A percentile compares a stretch with the other conserved stretches of the same genome.
Conservation (phyloP, 2,797 vertebrate species). For the Myripristis murdjan region DNA sequence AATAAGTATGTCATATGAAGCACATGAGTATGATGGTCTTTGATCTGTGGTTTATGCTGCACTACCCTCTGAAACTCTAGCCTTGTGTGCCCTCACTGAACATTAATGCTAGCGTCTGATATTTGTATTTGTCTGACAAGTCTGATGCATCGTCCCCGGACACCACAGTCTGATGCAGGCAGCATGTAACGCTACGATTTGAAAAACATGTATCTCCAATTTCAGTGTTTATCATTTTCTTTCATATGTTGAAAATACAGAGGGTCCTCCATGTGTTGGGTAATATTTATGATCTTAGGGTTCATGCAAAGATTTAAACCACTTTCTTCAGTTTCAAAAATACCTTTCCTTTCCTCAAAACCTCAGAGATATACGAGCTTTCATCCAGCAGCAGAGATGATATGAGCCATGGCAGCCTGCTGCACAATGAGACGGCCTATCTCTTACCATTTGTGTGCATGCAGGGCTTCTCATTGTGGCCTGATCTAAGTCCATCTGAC, state of each 20-base stretch:
- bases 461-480: constrained; percentile 43
- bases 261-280: not conserved
- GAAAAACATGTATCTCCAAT: not conserved
- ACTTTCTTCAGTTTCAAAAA: not conserved
- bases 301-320: not conserved
- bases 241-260: not conserved
- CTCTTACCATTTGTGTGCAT: constrained; percentile 67
- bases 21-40: not conserved
- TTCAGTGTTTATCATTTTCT: not conserved
- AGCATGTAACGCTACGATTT: not conserved
- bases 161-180: not conserved
- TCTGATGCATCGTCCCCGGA: not conserved
- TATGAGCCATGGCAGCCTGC: constrained; percentile 59
- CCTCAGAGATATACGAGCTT: constrained; percentile 41
- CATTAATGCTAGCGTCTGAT: not conserved
- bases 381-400: constrained; percentile 51
- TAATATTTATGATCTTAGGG: not conserved
- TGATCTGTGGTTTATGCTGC: constrained; percentile 12
- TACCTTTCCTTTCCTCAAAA: not conserved
- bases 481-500: constrained; percentile 78
- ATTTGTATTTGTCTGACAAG: constrained; percentile 10
- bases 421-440: constrained; percentile 68
- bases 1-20: not conserved
- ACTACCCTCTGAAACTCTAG: constrained; percentile 14
- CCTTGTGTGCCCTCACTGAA: not conserved